Base-by-base conservation (phyloP, 2,888 invertebrate species). In the Camponotus fellah region DNA sequence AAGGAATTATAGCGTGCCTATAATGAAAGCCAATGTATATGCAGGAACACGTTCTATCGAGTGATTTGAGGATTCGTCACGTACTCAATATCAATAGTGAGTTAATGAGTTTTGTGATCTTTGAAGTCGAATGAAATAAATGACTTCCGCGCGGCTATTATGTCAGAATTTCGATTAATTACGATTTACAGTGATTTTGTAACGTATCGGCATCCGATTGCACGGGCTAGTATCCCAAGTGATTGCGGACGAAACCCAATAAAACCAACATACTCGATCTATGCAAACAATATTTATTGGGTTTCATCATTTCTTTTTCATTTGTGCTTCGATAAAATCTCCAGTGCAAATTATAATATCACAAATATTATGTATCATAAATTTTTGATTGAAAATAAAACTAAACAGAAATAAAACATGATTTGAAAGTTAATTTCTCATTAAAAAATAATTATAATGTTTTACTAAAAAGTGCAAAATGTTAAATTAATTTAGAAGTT, bases 41-140 rank as follows among this genome's bases (percentile, higher is more conserved):
- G 77, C 77, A 40, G n/a, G 66, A 14, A 66, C 77, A 77, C 77
- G 77, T 56, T 43, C 77, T 77, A 32, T 56, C 56, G 14, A 43
- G 14, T 58, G 58, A 60, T 82, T 86, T 65, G 82, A 53, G 58
- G 65, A 65, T 58, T 75, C 56, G 80, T 85, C 83, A 83, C 85
- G 85, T 83, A 80, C 72, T 74, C 21, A 12, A 77, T 43, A 68
- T 81, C 83, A 87, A 87, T 69, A 65, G 69, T 26, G 56, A 37
- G 58, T 75, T 83, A 87, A 82, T 79, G 65, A 79, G 43, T 83
- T 65, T 62, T 66, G 37, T 58, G 82, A 75, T 85, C 68, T 60
- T 14, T 75, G 14, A 77, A 68, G 68, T 68, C 68, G 68, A 40
- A 32, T 56, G n/a, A 68, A 77, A 77, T 26, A 40, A n/a, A 68